phyloP scores from a whole-genome alignment of 2,113 vertebrate species.

The Sander vitreus region DNA sequence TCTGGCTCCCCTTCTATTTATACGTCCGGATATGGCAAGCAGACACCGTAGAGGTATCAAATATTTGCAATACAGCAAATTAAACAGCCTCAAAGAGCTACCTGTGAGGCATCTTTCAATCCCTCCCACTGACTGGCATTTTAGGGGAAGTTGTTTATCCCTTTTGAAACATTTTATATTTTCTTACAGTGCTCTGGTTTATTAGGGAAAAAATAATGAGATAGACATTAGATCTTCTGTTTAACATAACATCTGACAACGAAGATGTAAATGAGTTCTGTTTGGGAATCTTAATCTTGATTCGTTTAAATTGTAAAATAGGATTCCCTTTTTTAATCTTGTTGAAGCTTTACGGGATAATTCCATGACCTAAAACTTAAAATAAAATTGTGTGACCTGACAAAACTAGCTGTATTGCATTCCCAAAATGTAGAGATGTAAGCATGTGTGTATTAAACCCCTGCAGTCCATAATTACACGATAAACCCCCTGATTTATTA shows the following conservation, averaged over 20 bases:
- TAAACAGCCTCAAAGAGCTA: slow-evolving; percentile 78
- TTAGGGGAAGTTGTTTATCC: slow-evolving; percentile 50
- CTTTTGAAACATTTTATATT: slow-evolving; percentile 32
- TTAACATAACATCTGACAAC: slow-evolving; percentile 42
- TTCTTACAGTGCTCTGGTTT: slow-evolving; percentile 12
- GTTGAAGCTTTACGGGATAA: slow-evolving; percentile 62
- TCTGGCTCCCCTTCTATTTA: slow-evolving; percentile 83
- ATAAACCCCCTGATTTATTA: not conserved
- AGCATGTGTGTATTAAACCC: slow-evolving; percentile 38
- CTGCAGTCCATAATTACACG: not conserved
- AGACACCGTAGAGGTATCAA: slow-evolving; percentile 84
- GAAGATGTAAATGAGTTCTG: slow-evolving; percentile 63
- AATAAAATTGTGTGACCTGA: slow-evolving; percentile 49
- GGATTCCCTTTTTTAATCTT: slow-evolving; percentile 73
- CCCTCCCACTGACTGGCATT: slow-evolving; percentile 56
- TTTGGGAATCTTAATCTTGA: slow-evolving; percentile 73
- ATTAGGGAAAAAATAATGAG: slow-evolving; percentile 36
- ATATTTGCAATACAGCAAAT: slow-evolving; percentile 87
- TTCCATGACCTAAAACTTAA: slow-evolving; percentile 67
- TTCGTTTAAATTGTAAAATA: slow-evolving; percentile 70
- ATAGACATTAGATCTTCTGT: slow-evolving; percentile 38
- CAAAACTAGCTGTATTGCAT: slow-evolving; percentile 29
- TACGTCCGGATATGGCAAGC: slow-evolving; percentile 82
- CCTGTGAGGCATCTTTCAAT: slow-evolving; percentile 74
- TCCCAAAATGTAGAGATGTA: slow-evolving; percentile 23